Evolutionary conservation across 2,113 vertebrate genomes (phyloP).

Genomic region (Phalacrocorax brasilianus): DNA sequence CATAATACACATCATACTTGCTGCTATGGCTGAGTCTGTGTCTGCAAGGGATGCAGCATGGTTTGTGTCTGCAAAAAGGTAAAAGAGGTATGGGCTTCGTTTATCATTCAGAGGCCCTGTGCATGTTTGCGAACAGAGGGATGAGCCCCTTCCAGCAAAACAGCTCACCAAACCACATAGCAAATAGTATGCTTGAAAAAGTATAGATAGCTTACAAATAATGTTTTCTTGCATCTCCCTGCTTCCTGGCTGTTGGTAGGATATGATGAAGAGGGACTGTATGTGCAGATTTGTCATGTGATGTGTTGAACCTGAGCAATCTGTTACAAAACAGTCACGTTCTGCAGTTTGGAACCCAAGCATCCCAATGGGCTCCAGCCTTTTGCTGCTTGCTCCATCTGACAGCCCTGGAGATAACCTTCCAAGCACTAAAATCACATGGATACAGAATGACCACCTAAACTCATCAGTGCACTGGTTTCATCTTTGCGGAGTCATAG

Average conservation of each 20-base stretch:
- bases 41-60: neutral
- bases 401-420: neutral
- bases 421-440: fast-evolving
- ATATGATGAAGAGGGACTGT: neutral
- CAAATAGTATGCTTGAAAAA: neutral
- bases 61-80: neutral
- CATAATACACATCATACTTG: neutral
- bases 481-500: neutral
- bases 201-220: neutral
- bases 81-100: neutral
- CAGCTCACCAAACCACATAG: neutral
- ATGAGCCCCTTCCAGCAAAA: neutral
- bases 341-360: neutral
- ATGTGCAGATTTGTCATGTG: neutral
- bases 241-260: neutral
- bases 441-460: too few relatives aligned
- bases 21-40: neutral
- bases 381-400: neutral
- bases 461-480: neutral
- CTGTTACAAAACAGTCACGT: neutral
- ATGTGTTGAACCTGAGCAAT: neutral
- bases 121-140: fast-evolving
- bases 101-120: neutral
- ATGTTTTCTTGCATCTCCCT: neutral
- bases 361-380: neutral